These are phyloP conservation scores for Cremastinae sp. DNA, from an alignment of 2,888 invertebrate species.

Conservation along the genomic window DNA sequence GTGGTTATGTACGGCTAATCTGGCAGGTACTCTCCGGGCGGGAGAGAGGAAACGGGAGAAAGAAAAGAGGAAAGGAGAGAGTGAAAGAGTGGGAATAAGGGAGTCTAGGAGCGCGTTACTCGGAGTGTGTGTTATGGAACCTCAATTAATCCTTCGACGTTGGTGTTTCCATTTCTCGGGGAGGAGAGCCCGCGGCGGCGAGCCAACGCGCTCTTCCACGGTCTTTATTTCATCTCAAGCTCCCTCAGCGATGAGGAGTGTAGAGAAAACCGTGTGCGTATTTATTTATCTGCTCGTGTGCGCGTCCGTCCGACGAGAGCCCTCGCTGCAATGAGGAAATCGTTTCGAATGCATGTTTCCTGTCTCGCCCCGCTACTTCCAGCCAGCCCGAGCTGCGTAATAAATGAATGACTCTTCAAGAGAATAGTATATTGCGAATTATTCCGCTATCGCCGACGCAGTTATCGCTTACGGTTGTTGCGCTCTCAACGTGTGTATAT, in stretches of 20 bases:
- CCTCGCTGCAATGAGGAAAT: conserved; percentile 52
- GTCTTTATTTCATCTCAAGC: conserved; percentile 48
- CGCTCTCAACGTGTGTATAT: too few species aligned
- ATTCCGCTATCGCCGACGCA: conserved; percentile 30
- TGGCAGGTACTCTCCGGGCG: conserved; percentile 21
- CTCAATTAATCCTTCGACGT: conserved; percentile 61
- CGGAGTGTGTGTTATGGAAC: conserved; percentile 58
- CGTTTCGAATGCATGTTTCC: conserved; percentile 58
- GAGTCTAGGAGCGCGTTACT: conserved; percentile 50
- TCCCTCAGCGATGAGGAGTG: background rate
- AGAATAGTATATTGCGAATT: conserved; percentile 45
- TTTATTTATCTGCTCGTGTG: too few species aligned
- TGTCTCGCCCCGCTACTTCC: conserved; percentile 55
- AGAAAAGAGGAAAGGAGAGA: too few species aligned
- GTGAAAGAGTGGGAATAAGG: conserved; percentile 19
- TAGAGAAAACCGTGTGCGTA: background rate
- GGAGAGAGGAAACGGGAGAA: conserved; percentile 22
- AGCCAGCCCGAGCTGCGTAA: conserved; percentile 37
- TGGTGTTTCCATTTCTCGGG: conserved; percentile 58
- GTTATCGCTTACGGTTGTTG: conserved; percentile 41
- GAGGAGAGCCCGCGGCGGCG: conserved; percentile 48
- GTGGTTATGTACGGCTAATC: conserved; percentile 33
- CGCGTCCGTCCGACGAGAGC: too few species aligned
- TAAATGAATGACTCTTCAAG: conserved; percentile 53
- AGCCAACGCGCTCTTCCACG: conserved; percentile 40